Percentiles rank a stretch among this genome's conserved stretches.
Conservation (phyloP, 2,888 invertebrate species). For the Blastobasis lacticolella region DNA sequence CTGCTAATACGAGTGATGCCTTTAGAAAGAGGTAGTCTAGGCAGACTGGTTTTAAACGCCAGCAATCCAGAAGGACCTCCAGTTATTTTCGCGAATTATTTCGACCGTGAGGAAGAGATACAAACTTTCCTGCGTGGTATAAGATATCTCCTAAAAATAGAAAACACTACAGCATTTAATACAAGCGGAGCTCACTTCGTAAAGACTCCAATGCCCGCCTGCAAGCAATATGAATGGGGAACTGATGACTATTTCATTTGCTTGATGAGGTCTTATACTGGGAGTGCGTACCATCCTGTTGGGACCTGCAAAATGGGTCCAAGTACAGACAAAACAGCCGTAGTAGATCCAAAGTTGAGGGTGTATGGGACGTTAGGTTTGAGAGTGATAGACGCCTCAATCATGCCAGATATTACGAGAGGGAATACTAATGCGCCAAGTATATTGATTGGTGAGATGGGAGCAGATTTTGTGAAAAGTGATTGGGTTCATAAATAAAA, state of each 20-base stretch:
- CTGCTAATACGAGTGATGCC: conserved; percentile 73
- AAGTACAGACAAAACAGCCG: conserved; percentile 67
- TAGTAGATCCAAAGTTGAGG: conserved; percentile 78
- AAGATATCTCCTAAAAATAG: conserved; percentile 69
- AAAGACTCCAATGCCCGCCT: conserved; percentile 70
- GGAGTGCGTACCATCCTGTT: conserved; percentile 56
- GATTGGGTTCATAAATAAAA: conserved; percentile 21
- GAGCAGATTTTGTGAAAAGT: conserved; percentile 33
- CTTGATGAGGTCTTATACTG: conserved; percentile 72
- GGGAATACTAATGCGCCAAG: conserved; percentile 88
- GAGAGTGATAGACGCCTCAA: conserved; percentile 84
- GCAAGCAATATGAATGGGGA: conserved; percentile 71
- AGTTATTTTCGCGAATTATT: conserved; percentile 79
- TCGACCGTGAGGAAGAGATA: conserved; percentile 74
- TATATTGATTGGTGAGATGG: conserved; percentile 84
- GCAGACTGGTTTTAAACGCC: conserved; percentile 73
- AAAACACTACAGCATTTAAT: conserved; percentile 71
- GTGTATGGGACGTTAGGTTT: conserved; percentile 76
- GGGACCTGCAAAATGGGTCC: conserved; percentile 72
- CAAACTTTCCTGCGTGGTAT: conserved; percentile 74
- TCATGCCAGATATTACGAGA: conserved; percentile 85
- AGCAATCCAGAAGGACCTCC: conserved; percentile 81
- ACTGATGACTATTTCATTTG: conserved; percentile 78
- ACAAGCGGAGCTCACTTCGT: conserved; percentile 71
- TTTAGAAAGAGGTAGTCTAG: conserved; percentile 76